These are phyloP conservation scores for Pasiphila rectangulata DNA, from an alignment of 2,888 invertebrate species.

Conservation along the genomic window DNA sequence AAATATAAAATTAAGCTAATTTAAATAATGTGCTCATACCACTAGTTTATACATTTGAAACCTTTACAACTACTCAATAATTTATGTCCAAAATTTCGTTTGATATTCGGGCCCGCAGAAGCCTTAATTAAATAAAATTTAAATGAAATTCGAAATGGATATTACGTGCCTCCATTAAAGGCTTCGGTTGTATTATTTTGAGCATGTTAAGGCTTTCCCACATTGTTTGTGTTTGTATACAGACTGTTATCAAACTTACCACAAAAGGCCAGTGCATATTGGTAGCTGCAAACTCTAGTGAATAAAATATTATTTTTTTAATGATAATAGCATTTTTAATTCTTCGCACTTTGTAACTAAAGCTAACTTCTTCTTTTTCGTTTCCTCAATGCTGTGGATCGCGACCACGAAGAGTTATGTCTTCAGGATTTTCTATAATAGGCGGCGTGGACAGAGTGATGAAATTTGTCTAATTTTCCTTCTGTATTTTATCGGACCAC, in stretches of 20 bases:
- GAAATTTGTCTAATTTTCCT: no score
- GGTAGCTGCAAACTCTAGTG: no score
- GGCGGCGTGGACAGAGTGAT: no score
- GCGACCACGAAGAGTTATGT: no score
- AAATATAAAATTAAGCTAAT: not conserved
- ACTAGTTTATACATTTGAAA: slow-evolving; percentile 4
- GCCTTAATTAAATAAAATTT: slow-evolving; percentile 80
- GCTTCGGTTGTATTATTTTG: slow-evolving; percentile 73
- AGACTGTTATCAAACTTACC: not conserved
- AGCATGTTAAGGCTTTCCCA: slow-evolving; percentile 53
- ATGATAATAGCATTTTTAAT: no score
- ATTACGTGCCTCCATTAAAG: slow-evolving; percentile 80
- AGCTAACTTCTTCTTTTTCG: no score
- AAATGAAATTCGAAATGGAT: slow-evolving; percentile 79
- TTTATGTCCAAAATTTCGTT: slow-evolving; percentile 25
- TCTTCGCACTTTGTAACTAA: no score
- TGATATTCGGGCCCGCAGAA: slow-evolving; percentile 44
- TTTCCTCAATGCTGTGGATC: no score
- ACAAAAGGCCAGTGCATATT: not conserved
- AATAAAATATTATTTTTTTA: no score
- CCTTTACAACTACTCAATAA: slow-evolving; percentile 23
- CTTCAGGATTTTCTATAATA: no score
- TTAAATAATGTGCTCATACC: not conserved
- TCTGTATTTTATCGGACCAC: no score
- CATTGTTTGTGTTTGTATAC: slow-evolving; percentile 16